A percentile compares a stretch with the other conserved stretches of the same genome.
Conservation (phyloP, 2,888 invertebrate species). For the Lycaena phlaeas region DNA sequence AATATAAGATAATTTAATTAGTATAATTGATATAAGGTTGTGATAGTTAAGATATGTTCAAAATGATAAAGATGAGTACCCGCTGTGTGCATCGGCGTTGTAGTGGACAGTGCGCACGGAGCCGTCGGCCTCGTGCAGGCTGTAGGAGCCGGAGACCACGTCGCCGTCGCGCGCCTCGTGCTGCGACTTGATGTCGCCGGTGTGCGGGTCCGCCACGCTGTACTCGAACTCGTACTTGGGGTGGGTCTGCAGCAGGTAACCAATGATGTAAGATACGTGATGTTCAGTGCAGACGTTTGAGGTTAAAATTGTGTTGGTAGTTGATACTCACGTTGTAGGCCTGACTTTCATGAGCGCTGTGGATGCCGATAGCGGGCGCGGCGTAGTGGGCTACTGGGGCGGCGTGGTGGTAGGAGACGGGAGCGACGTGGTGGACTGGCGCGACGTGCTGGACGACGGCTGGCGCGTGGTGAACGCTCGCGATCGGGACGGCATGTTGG, state of each 20-base stretch:
- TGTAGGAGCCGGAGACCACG: conserved; percentile 59
- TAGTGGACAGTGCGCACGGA: conserved; percentile 72
- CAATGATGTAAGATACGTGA: conserved; percentile 27
- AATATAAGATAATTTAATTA: too few species aligned
- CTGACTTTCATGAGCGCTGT: conserved; percentile 23
- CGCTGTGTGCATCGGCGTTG: conserved; percentile 71
- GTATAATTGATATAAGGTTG: too few species aligned
- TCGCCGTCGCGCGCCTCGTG: conserved; percentile 75
- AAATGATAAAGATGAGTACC: conserved; percentile 56
- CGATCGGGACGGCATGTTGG: conserved; percentile 3
- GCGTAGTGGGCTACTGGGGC: not conserved
- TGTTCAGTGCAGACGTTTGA: not conserved
- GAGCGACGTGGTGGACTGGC: too few species aligned
- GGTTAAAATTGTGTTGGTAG: not conserved
- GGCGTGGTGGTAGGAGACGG: conserved; percentile 7
- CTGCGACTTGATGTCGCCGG: conserved; percentile 73
- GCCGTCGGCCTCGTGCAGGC: conserved; percentile 69
- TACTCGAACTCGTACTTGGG: conserved; percentile 71
- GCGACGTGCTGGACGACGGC: conserved; percentile 19
- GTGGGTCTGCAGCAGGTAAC: conserved; percentile 34
- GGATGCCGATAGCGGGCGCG: too few species aligned
- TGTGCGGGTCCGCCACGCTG: conserved; percentile 66
- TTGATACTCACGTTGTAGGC: conserved; percentile 42
- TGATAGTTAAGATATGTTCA: too few species aligned
- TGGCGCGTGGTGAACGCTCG: conserved; percentile 23